Evolutionary conservation across 2,888 invertebrate species (phyloP).

Genomic region (Limulus polyphemus): DNA sequence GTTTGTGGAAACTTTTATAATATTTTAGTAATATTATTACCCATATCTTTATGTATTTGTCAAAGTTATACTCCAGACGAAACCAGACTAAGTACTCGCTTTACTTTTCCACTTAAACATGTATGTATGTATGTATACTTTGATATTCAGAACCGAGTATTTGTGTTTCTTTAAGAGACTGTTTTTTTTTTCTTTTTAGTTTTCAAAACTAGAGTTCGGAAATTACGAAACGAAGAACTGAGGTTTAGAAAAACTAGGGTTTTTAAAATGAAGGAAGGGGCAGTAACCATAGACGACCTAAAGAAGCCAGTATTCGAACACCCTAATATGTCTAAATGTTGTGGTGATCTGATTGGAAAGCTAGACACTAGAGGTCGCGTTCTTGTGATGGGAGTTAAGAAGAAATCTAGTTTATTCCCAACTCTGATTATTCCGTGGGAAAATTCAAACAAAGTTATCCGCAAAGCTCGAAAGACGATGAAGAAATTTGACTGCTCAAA

Average conservation of each 20-base stretch:
- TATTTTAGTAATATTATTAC: too few species aligned
- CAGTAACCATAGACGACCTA: conserved; percentile 28
- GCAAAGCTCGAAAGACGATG: conserved; percentile 37
- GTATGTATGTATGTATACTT: too few species aligned
- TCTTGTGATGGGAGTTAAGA: conserved; percentile 31
- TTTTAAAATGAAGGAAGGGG: conserved; percentile 32
- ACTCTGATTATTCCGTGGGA: conserved; percentile 41
- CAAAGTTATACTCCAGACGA: too few species aligned
- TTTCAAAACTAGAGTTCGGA: conserved; percentile 35
- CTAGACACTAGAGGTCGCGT: conserved; percentile 30
- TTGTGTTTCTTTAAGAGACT: too few species aligned
- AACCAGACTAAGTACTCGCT: too few species aligned
- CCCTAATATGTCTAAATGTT: conserved; percentile 36
- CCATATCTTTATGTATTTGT: too few species aligned
- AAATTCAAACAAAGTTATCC: conserved; percentile 31
- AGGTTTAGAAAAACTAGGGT: conserved; percentile 36
- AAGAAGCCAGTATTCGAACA: conserved; percentile 32
- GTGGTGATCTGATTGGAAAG: conserved; percentile 32
- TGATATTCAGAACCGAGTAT: too few species aligned
- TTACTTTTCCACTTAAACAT: too few species aligned
- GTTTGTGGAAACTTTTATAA: too few species aligned
- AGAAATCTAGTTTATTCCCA: conserved; percentile 34
- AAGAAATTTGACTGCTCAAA: conserved; percentile 38
- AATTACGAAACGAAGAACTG: conserved; percentile 31
- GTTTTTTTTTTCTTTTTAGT: conserved; percentile 27